phyloP scores from a whole-genome alignment of 2,113 vertebrate genomes.

The Hippocampus mohnikei region DNA sequence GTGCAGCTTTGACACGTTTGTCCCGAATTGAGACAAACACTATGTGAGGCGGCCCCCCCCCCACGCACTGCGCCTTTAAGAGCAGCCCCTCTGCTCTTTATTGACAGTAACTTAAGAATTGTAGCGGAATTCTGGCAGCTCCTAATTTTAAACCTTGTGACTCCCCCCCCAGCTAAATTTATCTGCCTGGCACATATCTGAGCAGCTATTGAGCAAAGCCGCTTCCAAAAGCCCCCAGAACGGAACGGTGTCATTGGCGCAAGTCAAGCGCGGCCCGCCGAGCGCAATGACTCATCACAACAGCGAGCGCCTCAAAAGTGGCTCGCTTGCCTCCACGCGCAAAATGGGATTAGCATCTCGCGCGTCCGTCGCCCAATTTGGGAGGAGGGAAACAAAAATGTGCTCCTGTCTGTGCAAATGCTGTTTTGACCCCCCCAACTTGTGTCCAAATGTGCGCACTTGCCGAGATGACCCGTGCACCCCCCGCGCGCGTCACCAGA shows the following conservation, averaged over 20 bases:
- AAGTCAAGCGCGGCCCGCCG: conserved; percentile 27
- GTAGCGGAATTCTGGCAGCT: conserved; percentile 73
- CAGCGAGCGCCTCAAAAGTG: not conserved
- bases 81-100: conserved; percentile 62
- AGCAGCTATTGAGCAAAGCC: conserved; percentile 69
- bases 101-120: conserved; percentile 74
- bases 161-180: conserved; percentile 65
- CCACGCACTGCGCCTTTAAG: conserved; percentile 61
- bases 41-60: conserved; percentile 24
- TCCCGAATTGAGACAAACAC: conserved; percentile 29
- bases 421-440: too few relatives aligned
- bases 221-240: too few relatives aligned
- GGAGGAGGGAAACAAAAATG: too few relatives aligned
- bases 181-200: conserved; percentile 64
- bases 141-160: conserved; percentile 75
- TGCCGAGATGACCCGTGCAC: too few relatives aligned
- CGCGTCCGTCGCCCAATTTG: too few relatives aligned
- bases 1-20: conserved; percentile 57
- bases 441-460: too few relatives aligned
- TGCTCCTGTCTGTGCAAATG: too few relatives aligned
- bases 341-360: too few relatives aligned
- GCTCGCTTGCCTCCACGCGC: too few relatives aligned
- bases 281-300: conserved; percentile 53
- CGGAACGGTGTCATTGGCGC: conserved; percentile 67
- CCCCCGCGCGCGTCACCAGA: too few relatives aligned